Conservation (phyloP, 2,888 invertebrate species). For the Rotaria sp. region DNA sequence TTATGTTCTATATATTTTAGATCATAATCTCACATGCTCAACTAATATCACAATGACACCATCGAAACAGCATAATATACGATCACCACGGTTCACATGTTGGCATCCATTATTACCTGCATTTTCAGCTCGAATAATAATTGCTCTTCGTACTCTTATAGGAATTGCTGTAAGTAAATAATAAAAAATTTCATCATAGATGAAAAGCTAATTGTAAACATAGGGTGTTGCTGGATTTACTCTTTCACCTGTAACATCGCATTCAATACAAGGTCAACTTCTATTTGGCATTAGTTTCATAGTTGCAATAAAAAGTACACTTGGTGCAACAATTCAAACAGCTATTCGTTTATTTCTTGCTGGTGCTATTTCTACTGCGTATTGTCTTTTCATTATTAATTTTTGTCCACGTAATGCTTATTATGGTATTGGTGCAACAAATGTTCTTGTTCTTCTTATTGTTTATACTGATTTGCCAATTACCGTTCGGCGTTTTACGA, state of each 20-base stretch:
- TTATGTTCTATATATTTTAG: not conserved
- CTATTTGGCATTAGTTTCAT: not conserved
- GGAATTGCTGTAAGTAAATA: not conserved
- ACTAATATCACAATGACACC: not conserved
- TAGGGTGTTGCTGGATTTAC: not conserved
- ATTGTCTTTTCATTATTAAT: not conserved
- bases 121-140: not conserved
- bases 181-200: not conserved
- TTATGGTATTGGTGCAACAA: not conserved
- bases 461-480: constrained; percentile 17
- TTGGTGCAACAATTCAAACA: constrained; percentile 26
- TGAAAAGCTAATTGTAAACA: too few relatives aligned
- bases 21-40: not conserved
- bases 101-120: constrained; percentile 18
- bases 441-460: not conserved
- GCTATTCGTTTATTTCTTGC: not conserved
- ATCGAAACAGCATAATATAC: not conserved
- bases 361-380: not conserved
- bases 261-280: not conserved
- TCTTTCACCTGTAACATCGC: not conserved
- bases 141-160: not conserved
- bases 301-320: not conserved
- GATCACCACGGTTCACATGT: not conserved
- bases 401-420: not conserved
- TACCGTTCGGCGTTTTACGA: not conserved